Evolutionary conservation across 2,888 invertebrate species (phyloP).

Genomic region (Leptura quadrifasciata): DNA sequence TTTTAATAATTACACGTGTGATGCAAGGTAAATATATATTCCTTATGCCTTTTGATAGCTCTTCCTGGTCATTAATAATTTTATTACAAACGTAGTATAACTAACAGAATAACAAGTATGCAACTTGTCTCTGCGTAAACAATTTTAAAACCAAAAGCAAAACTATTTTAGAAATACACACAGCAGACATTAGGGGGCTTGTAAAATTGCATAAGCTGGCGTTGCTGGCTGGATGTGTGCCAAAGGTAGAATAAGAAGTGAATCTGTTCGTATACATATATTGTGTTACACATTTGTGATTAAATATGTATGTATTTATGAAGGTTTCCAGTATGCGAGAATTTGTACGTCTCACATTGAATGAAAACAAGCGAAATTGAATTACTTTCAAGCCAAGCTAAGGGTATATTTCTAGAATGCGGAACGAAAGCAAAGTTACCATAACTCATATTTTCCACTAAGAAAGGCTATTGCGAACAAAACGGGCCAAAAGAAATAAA

Average conservation of each 20-base stretch:
- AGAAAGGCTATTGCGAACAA: too few species aligned
- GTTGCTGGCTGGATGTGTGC: slow-evolving; percentile 41
- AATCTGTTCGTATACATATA: neutral
- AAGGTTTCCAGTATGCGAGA: neutral
- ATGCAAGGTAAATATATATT: neutral
- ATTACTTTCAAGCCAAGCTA: too few species aligned
- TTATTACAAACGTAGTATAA: neutral
- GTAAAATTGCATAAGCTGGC: slow-evolving; percentile 42
- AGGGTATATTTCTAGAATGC: too few species aligned
- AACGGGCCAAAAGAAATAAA: too few species aligned
- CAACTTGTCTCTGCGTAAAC: slow-evolving; percentile 2
- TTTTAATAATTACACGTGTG: neutral
- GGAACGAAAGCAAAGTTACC: too few species aligned
- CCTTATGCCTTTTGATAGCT: neutral
- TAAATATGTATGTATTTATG: neutral
- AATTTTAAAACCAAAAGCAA: slow-evolving; percentile 27
- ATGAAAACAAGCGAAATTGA: too few species aligned
- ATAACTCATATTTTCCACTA: too few species aligned
- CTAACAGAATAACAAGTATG: slow-evolving; percentile 37
- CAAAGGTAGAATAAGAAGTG: slow-evolving; percentile 10
- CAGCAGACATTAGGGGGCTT: slow-evolving; percentile 36
- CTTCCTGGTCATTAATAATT: slow-evolving; percentile 1
- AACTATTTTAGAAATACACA: slow-evolving; percentile 41
- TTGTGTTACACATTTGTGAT: neutral
- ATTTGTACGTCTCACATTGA: too few species aligned